Base-by-base conservation (phyloP, 2,113 vertebrate species). In the Cyprinodon brontotheroides region DNA sequence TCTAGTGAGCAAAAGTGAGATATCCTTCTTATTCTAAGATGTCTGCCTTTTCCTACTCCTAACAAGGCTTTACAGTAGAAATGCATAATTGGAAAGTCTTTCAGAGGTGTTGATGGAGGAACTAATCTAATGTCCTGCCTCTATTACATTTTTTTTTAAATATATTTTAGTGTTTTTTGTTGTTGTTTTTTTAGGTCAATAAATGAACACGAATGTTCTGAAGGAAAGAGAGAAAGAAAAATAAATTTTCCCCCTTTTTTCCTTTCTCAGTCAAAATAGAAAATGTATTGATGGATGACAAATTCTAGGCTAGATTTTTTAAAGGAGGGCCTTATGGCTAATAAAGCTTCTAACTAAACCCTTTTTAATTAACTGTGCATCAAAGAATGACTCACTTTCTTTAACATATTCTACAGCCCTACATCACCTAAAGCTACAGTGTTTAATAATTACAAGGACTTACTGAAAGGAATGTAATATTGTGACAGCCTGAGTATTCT, bases 31-130 rank as follows among this genome's bases (percentile, higher is more conserved):
- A 76, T 64, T 79, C 11, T n/a, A 10, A 68, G 38, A 61, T 45
- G 77, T 48, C 66, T 65, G 63, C 72, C 64, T 50, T 57, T 61
- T 77, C 48, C 36, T 61, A 63, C 68, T 62, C 67, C 66, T 61
- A 53, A 40, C 72, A 12, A 29, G 60, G 38, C 78, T 79, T 70
- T 36, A 70, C 29, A 40, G 68, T 10, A 17, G n/a, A 53, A 62
- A 61, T 66, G 64, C 41, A 60, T 37, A 29, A 60, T 20, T 47
- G 68, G 45, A 72, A 53, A 38, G 74, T 48, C 48, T 74, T 43
- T 65, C 22, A 61, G 12, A 74, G 45, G 43, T 40, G 47, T 20
- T 65, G 62, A 53, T 53, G 40, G 53, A 82, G 66, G 74, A 50
- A 37, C 4, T 29, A 29, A 29, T 29, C 29, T 29, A 62, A 9